Conservation (phyloP, 1,140 invertebrate genomes). For the Pentalonia nigronervosa region DNA sequence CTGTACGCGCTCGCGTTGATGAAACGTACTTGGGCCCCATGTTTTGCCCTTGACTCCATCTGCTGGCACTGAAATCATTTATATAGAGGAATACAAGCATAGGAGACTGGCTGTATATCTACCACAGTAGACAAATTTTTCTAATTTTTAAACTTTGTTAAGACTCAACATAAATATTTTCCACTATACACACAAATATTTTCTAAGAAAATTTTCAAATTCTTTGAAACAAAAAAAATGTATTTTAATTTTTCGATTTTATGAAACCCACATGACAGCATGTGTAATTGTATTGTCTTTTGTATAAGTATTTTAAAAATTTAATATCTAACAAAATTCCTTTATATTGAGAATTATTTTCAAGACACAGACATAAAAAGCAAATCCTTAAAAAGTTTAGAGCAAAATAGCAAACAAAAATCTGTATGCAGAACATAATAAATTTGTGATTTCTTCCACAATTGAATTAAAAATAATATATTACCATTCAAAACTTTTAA, state of each 20-base stretch:
- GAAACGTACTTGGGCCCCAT: conserved; percentile 92
- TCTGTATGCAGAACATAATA: background rate
- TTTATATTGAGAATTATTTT: background rate
- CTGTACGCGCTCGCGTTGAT: conserved; percentile 86
- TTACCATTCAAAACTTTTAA: background rate
- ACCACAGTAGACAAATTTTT: background rate
- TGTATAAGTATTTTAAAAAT: background rate
- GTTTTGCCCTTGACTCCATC: conserved; percentile 97
- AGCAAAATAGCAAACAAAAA: background rate
- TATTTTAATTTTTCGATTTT: background rate
- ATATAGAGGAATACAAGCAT: conserved; percentile 10
- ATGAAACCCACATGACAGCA: background rate
- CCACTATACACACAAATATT: background rate
- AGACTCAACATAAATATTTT: background rate
- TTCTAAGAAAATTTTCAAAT: background rate
- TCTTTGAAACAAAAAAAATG: background rate
- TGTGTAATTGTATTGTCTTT: background rate
- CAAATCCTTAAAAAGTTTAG: background rate
- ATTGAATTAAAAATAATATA: background rate
- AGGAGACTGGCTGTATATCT: background rate
- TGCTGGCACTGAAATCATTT: conserved; percentile 73
- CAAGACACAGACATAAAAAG: background rate
- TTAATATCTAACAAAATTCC: background rate
- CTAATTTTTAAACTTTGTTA: background rate
- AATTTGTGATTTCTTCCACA: background rate